A percentile compares a stretch with the other conserved stretches of the same genome.
These are phyloP conservation scores for Podocnemis expansa DNA, from an alignment of 2,113 vertebrate genomes.

Conservation along the genomic window DNA sequence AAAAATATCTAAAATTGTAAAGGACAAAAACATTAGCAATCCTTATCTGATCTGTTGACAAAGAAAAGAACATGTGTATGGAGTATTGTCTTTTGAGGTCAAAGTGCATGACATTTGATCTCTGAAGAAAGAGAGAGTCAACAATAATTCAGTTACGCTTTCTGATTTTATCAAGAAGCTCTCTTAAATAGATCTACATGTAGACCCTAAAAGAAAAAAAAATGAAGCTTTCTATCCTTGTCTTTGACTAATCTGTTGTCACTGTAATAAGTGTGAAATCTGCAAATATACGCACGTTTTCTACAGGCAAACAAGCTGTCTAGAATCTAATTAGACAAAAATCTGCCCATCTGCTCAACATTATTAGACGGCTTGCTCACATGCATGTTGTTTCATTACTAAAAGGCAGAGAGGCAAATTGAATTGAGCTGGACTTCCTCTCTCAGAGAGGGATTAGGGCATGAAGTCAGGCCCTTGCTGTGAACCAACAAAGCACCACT, in stretches of 20 bases:
- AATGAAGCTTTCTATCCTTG: neutral
- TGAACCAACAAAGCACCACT: conserved; percentile 85
- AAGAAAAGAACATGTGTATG: neutral
- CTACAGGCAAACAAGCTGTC: conserved; percentile 74
- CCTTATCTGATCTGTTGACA: neutral
- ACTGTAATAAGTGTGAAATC: conserved; percentile 83
- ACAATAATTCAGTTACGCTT: conserved; percentile 49
- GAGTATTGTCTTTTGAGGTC: neutral
- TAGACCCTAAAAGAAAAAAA: neutral
- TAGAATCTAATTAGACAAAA: conserved; percentile 86
- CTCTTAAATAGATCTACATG: conserved; percentile 16
- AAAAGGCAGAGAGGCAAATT: conserved; percentile 84
- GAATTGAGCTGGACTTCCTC: conserved; percentile 82
- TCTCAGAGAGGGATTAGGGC: conserved; percentile 81
- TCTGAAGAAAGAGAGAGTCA: neutral
- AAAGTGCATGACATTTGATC: neutral
- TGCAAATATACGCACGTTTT: conserved; percentile 74
- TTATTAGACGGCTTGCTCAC: conserved; percentile 79
- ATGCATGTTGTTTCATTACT: conserved; percentile 77
- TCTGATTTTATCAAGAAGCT: conserved; percentile 36
- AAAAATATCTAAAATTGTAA: neutral
- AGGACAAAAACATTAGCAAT: neutral
- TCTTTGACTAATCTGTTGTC: conserved; percentile 71
- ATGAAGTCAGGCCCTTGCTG: conserved; percentile 87
- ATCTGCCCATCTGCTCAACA: conserved; percentile 85